phyloP scores from a whole-genome alignment of 2,888 invertebrate species.

The Melieria crassipennis region DNA sequence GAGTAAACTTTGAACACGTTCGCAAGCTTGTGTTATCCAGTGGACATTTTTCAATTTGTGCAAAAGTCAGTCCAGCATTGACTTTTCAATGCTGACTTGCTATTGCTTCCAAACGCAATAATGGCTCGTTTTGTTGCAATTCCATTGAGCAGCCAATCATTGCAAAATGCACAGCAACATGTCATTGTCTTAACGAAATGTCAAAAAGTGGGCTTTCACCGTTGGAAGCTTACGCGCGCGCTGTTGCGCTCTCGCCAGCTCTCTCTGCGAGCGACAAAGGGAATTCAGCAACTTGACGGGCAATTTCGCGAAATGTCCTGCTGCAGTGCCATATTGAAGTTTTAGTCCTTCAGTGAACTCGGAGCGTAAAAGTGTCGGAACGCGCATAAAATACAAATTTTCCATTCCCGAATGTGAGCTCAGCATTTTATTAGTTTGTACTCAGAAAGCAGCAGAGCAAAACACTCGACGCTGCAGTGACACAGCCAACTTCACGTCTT shows the following conservation, averaged over 20 bases:
- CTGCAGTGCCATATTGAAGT: constrained; percentile 31
- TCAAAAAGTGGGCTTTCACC: constrained; percentile 33
- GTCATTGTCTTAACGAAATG: constrained; percentile 37
- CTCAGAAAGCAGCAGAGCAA: no score
- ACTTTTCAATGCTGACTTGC: no score
- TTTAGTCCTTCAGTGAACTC: constrained; percentile 55
- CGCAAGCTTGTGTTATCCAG: no score
- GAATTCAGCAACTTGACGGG: no score
- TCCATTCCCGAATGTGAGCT: constrained; percentile 13
- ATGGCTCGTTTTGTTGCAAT: no score
- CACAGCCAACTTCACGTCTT: no score
- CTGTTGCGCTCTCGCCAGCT: not conserved
- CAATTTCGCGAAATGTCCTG: constrained; percentile 24
- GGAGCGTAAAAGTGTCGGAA: constrained; percentile 49
- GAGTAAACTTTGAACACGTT: not conserved
- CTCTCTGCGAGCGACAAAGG: not conserved
- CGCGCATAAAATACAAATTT: constrained; percentile 27
- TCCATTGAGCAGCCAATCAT: no score
- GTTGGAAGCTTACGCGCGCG: not conserved
- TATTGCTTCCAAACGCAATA: no score
- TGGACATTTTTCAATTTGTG: no score
- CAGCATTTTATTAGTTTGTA: constrained; percentile 7
- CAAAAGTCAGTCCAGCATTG: no score
- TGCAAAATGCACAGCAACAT: constrained; percentile 36
- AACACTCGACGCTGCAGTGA: no score